phyloP scores from a whole-genome alignment of 2,888 invertebrate genomes.

The Dione juno region DNA sequence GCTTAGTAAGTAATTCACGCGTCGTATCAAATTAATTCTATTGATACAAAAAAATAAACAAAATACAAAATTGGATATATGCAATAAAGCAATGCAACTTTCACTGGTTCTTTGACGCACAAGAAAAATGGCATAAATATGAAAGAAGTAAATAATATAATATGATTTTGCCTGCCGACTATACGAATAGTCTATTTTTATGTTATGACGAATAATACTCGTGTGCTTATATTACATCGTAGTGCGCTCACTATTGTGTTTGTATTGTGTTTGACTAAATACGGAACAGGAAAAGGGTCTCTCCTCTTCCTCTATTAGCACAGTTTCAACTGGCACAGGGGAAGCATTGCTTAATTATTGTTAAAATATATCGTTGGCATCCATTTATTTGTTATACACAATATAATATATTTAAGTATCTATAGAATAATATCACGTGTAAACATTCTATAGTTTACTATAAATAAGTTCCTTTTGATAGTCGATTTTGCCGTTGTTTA shows the following conservation, averaged over 20 bases:
- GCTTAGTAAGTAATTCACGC: constrained; percentile 15
- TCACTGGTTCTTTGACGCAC: constrained; percentile 16
- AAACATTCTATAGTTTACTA: not conserved
- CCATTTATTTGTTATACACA: not conserved
- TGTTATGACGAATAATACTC: constrained; percentile 12
- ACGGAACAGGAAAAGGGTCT: constrained; percentile 24
- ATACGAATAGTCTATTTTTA: constrained; percentile 12
- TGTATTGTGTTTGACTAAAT: constrained; percentile 10
- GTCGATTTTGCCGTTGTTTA: not conserved
- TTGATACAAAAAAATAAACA: constrained; percentile 7
- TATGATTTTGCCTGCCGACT: constrained; percentile 2
- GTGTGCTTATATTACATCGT: constrained; percentile 14
- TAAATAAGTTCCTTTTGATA: too few species aligned
- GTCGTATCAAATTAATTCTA: constrained; percentile 27
- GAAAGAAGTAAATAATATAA: not conserved
- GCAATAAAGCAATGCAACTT: constrained; percentile 31
- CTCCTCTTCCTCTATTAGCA: constrained; percentile 14
- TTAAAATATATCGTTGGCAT: not conserved
- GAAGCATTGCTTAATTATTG: constrained; percentile 8
- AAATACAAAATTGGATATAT: constrained; percentile 27
- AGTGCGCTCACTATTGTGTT: constrained; percentile 6
- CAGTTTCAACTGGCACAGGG: constrained; percentile 14
- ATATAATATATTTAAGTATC: not conserved
- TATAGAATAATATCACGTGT: not conserved
- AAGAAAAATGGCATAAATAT: not conserved